Evolutionary conservation across 2,888 invertebrate genomes (phyloP), one percentile per base, ranked within the genome.

Genomic region (Atethmia centrago): DNA sequence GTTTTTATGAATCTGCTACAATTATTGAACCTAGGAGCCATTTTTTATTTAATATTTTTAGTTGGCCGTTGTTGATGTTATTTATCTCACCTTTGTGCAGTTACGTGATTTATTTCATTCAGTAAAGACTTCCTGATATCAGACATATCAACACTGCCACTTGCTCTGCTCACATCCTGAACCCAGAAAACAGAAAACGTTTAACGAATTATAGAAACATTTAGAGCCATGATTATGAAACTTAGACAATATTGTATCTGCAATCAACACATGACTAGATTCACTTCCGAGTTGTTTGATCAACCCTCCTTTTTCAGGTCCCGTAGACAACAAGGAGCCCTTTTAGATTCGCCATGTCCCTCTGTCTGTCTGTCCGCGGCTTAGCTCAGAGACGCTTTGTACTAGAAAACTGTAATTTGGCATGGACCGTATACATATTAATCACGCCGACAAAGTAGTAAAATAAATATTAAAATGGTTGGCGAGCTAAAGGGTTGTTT

Each of bases 51-150:
- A 56, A 31, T 56, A 16, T 16, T 55, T 56, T 56, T 56, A 9
- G 28, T 56, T 31, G 4, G 21, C 16, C 4, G 4, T 31, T 47
- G 0, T 36, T 51, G 9, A 4, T 12, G 0, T 16, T 21, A 49
- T 25, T 51, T 16, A 28, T 25, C 74, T 67, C 85, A 96, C 96
- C 94, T 94, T 74, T 94, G 94, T 21, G 90, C 90, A 55, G 97
- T 93, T 58, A 97, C 96, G 74, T 97, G 97, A 80, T 97, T 97
- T 25, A 98, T 97, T 92, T 98, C 98, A 82, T 97, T 97, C 80
- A 98, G 93, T 51, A 98, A 95, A 40, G 97, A 97, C 87, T 98
- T 98, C 45, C 98, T 97, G 74, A 98, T 97, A 88, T 98, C 98
- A 0, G 97, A 96, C 88, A 98, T 95, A 85, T 98, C 98, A 79